These are phyloP conservation scores for Meteorus sp. DNA, from an alignment of 1,140 invertebrate species.

Conservation along the genomic window DNA sequence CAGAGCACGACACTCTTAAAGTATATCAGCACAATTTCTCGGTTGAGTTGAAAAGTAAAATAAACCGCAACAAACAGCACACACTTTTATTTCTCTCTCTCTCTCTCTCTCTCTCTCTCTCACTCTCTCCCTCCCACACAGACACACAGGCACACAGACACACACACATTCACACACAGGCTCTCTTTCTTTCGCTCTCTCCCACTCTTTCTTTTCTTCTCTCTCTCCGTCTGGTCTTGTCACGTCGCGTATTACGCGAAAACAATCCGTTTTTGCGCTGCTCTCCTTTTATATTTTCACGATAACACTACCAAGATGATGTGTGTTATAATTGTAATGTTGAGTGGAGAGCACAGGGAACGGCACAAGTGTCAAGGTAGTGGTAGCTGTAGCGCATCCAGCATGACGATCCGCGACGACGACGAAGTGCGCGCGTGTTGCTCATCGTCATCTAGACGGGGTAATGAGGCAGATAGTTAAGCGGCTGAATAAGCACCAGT, in stretches of 20 bases:
- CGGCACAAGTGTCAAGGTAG: not conserved
- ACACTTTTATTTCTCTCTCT: constrained; percentile 10
- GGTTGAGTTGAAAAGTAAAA: not conserved
- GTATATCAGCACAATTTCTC: not conserved
- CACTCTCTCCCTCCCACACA: too few species aligned
- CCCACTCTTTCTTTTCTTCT: too few species aligned
- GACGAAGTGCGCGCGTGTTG: too few species aligned
- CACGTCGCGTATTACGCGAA: too few species aligned
- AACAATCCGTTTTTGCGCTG: too few species aligned
- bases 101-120: too few species aligned
- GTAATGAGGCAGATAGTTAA: too few species aligned
- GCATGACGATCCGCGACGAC: not conserved
- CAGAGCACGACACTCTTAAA: not conserved
- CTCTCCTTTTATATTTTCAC: constrained; percentile 13
- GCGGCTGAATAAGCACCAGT: not conserved
- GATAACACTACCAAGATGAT: constrained; percentile 13
- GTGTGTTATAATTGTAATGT: too few species aligned
- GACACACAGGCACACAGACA: too few species aligned
- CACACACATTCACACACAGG: too few species aligned
- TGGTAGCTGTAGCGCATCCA: not conserved
- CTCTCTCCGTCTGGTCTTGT: too few species aligned
- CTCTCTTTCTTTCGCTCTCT: constrained; percentile 18
- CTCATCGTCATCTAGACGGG: too few species aligned
- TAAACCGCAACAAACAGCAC: not conserved
- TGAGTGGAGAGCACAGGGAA: not conserved